Conservation (phyloP, 2,888 invertebrate species). For the Synanthedon myopaeformis region DNA sequence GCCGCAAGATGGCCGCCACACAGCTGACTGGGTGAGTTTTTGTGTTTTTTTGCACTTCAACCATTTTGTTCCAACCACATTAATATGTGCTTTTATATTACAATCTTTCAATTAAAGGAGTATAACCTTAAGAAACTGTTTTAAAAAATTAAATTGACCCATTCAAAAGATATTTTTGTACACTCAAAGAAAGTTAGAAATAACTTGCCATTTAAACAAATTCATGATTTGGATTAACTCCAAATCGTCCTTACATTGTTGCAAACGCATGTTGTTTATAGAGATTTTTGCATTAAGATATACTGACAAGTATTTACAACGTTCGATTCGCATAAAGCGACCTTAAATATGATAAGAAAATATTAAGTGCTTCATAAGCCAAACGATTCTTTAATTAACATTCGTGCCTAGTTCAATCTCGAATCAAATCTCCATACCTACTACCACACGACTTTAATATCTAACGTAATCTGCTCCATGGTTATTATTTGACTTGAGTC, state of each 20-base stretch:
- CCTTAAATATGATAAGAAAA: not conserved
- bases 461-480: conserved; percentile 53
- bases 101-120: conserved; percentile 1
- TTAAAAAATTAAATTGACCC: not conserved
- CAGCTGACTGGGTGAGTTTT: conserved; percentile 41
- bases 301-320: not conserved
- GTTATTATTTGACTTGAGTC: conserved; percentile 65
- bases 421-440: not conserved
- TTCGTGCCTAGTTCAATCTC: too few species aligned
- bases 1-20: conserved; percentile 55
- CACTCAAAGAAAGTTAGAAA: not conserved
- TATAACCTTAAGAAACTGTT: not conserved
- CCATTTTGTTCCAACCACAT: conserved; percentile 29
- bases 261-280: not conserved
- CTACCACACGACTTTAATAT: conserved; percentile 49
- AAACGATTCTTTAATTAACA: too few species aligned
- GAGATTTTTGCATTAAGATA: not conserved
- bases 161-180: not conserved
- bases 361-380: not conserved
- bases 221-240: conserved; percentile 18
- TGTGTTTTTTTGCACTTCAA: conserved; percentile 36
- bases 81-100: conserved; percentile 14
- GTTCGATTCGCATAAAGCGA: not conserved
- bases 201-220: conserved; percentile 1
- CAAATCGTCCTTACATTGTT: conserved; percentile 21